These are phyloP conservation scores for Ascidia mentula DNA, from an alignment of 23 tunicate genomes.

Conservation along the genomic window DNA sequence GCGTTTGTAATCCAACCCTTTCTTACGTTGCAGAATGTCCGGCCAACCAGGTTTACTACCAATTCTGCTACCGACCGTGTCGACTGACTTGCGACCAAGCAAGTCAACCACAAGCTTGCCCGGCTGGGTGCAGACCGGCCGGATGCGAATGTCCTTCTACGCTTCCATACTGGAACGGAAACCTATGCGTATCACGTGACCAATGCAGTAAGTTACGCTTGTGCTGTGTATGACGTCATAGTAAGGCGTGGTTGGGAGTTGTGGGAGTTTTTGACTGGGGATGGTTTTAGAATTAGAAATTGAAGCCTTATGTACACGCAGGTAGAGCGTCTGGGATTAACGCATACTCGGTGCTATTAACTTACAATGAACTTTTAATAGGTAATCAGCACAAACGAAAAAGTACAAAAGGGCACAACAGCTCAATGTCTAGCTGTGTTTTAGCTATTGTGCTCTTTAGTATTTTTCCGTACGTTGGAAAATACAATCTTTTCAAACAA, in stretches of 20 bases:
- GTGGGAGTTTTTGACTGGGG: not conserved
- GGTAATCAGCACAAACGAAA: too few species aligned
- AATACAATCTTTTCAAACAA: too few species aligned
- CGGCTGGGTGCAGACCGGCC: not conserved
- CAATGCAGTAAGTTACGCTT: not conserved
- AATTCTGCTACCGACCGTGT: not conserved
- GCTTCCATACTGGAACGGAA: not conserved
- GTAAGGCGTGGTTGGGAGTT: not conserved
- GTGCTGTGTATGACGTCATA: not conserved
- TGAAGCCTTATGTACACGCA: too few species aligned
- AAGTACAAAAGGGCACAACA: too few species aligned
- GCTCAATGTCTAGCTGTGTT: too few species aligned
- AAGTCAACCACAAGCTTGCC: not conserved
- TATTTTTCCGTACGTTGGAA: too few species aligned
- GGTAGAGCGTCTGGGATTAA: too few species aligned
- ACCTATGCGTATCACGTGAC: not conserved
- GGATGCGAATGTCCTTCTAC: not conserved
- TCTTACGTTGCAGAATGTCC: not conserved
- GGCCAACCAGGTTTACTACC: not conserved
- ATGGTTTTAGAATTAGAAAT: too few species aligned
- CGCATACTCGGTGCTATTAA: too few species aligned
- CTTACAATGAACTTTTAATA: too few species aligned
- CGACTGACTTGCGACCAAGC: not conserved
- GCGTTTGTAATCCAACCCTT: not conserved
- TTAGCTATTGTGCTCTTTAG: too few species aligned